Evolutionary conservation across 2,888 invertebrate species (phyloP).

Genomic region (Spodoptera littoralis): DNA sequence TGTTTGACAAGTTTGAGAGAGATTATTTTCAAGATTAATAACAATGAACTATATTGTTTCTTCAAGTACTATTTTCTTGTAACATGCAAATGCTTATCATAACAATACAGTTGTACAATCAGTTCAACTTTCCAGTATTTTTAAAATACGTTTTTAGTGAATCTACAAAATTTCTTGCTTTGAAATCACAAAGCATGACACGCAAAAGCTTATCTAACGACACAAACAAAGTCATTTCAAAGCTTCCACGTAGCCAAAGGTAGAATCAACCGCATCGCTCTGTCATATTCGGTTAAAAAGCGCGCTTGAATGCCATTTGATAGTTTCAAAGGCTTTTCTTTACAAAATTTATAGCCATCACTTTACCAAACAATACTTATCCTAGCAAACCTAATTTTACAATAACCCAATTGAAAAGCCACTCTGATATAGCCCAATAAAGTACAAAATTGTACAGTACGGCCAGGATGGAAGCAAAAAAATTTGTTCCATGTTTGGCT

Average conservation of each 20-base stretch:
- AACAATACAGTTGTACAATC: not conserved
- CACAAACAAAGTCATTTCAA: slow-evolving; percentile 9
- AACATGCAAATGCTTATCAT: too few relatives aligned
- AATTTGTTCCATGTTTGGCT: slow-evolving; percentile 72
- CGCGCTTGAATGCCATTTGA: slow-evolving; percentile 56
- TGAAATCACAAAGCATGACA: not conserved
- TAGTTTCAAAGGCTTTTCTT: slow-evolving; percentile 76
- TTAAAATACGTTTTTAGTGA: not conserved
- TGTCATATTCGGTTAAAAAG: slow-evolving; percentile 40
- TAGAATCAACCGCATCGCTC: slow-evolving; percentile 27
- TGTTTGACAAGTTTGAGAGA: not conserved
- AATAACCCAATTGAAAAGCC: slow-evolving; percentile 37
- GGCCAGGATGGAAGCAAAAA: slow-evolving; percentile 32
- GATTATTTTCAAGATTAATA: not conserved
- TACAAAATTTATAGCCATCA: slow-evolving; percentile 80
- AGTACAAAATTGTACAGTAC: slow-evolving; percentile 52
- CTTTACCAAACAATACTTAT: slow-evolving; percentile 80
- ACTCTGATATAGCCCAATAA: slow-evolving; percentile 57
- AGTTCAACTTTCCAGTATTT: too few relatives aligned
- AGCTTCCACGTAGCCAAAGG: slow-evolving; percentile 16
- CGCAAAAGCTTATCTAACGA: slow-evolving; percentile 1
- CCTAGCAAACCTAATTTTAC: slow-evolving; percentile 61
- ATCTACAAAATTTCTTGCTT: not conserved
- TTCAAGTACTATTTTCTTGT: too few relatives aligned
- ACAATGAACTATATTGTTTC: too few relatives aligned